Base-by-base conservation (phyloP, 2,797 vertebrate genomes). In the Lepilemur ruficaudatus region DNA sequence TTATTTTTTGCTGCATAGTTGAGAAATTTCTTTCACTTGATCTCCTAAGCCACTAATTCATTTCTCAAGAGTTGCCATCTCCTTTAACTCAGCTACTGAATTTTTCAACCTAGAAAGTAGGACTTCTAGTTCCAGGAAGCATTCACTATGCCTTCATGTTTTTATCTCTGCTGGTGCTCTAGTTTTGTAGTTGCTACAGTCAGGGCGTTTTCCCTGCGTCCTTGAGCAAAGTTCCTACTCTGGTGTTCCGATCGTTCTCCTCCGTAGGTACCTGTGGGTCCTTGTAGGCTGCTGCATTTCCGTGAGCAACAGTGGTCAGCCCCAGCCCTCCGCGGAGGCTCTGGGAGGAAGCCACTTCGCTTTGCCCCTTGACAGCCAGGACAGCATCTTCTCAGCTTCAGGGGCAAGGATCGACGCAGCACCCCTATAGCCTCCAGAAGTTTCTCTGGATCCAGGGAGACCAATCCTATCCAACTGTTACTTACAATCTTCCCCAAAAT, bases 31-130 rank as follows among this genome's bases (percentile, higher is more conserved):
- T 91, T 76, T 50, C 20, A n/a, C 35, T 67, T 88, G 69, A 72
- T 55, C 46, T 63, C 69, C 72, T 52, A 82, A 70, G 28, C n/a
- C 86, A 43, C 52, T 63, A 30, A 70, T 70, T 55, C 73, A 48
- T 11, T 57, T 80, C 88, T 95, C 25, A 52, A n/a, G 80, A 41
- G 20, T 65, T 72, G n/a, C 38, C 18, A 69, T 76, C 35, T 89
- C 55, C 70, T 63, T 93, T 78, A 90, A 78, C 55, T 61, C 41
- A 88, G 28, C 35, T 55, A 73, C 38, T 20, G 32, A 89, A 41
- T 70, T 80, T 89, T 65, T 46, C 50, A n/a, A 48, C n/a, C 69
- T 20, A 13, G 35, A 79, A 93, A 43, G 22, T 6, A 5, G 9
- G 35, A 63, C n/a, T 88, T 87, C 70, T 25, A 11, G 10, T 48